Base-by-base conservation (phyloP, 2,888 invertebrate genomes). In the Drosophila robusta region DNA sequence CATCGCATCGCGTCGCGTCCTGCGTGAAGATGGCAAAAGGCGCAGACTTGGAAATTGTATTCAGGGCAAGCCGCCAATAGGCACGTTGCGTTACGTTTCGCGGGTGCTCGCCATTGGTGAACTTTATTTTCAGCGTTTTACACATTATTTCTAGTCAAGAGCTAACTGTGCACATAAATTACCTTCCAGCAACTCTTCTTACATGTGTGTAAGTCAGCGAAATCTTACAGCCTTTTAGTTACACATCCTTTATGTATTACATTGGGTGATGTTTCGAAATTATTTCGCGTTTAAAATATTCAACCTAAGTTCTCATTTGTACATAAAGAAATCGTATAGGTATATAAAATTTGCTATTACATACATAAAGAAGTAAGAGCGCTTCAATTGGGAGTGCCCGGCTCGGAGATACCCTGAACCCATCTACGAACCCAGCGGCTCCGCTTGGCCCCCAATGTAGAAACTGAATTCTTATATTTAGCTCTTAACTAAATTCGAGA, bases 71-170 rank as follows among this genome's bases (percentile, higher is more conserved):
- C 60, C 65, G 79, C 77, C 77, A 78, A 78, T 78, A 68, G 62
- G 79, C 79, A 78, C 34, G 32, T 46, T 51, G 74, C 74, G 45
- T 9, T 39, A 18, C 16, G 39, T 45, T 45, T 62, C 38, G 47
- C 55, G 62, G 50, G 56, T 60, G 65, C 63, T 58, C 46, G 51
- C 80, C 46, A 78, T 78, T 78, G 78, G 70, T 61, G 75, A 65
- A 66, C 22, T 63, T 52, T 55, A 64, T 68, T 66, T 66, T 60
- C 75, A 41, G 52, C 56, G 47, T 56, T 74, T 63, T 29, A 52
- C 51, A 38, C 42, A 57, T 49, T 58, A 47, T 60, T 70, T 51
- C 42, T 57, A 75, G 55, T 51, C 22, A 7, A 44, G 8, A 7
- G 11, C 58, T 45, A 38, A 49, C 18, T 32, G 29, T 56, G 61